These are phyloP conservation scores for Minunthozetes semirufus DNA, from an alignment of 2,888 invertebrate genomes.

Conservation along the genomic window DNA sequence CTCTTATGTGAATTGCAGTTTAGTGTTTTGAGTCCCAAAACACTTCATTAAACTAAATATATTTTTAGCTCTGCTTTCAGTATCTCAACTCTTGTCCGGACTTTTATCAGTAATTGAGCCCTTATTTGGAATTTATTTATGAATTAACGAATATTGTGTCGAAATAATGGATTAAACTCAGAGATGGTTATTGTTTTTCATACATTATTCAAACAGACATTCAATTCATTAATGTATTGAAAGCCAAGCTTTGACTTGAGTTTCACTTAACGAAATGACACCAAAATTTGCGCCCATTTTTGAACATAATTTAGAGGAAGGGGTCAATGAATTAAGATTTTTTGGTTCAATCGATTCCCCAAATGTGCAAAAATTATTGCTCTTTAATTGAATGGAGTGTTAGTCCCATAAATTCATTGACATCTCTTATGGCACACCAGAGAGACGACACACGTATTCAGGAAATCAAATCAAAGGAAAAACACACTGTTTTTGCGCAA, in stretches of 20 bases:
- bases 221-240: not conserved
- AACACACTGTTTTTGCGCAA: not conserved
- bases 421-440: not conserved
- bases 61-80: not conserved
- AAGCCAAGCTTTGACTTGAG: not conserved
- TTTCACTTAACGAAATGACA: no score
- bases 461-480: not conserved
- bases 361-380: not conserved
- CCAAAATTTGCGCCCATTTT: no score
- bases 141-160: not conserved
- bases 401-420: not conserved
- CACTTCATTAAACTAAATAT: constrained; percentile 18
- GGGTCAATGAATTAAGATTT: constrained; percentile 1
- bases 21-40: constrained; percentile 11
- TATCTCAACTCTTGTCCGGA: not conserved
- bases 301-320: not conserved
- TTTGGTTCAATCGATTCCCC: not conserved
- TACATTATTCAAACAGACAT: no score
- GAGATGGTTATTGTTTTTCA: not conserved
- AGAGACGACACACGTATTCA: not conserved
- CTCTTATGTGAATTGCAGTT: constrained; percentile 17
- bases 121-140: not conserved
- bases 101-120: no score
- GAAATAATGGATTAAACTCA: not conserved
- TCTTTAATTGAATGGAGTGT: not conserved